These are phyloP conservation scores for Sarcophaga rosellei DNA, from an alignment of 2,888 invertebrate genomes.

Conservation along the genomic window DNA sequence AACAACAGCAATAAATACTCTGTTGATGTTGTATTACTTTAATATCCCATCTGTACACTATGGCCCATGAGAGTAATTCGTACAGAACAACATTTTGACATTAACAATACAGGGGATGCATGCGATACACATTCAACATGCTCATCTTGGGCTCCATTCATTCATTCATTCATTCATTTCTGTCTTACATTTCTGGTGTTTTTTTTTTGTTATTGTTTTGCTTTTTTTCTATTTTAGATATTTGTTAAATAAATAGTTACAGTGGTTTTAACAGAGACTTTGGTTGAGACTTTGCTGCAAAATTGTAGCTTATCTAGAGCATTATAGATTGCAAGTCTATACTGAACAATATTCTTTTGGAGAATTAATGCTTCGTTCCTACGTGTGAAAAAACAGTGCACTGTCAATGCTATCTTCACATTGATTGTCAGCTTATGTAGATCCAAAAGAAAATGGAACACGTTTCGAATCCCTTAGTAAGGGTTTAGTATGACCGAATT, in stretches of 20 bases:
- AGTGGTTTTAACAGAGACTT: neutral
- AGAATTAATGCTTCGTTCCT: too few species aligned
- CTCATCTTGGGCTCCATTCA: constrained; percentile 14
- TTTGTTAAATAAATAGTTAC: neutral
- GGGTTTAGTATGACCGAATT: too few species aligned
- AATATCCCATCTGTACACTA: constrained; percentile 48
- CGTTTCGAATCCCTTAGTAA: too few species aligned
- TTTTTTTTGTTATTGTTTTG: neutral
- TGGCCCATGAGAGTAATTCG: constrained; percentile 53
- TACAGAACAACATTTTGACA: constrained; percentile 32
- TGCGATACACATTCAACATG: neutral
- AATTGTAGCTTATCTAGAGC: too few species aligned
- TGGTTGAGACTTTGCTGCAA: too few species aligned
- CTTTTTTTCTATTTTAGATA: neutral
- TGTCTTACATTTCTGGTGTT: neutral
- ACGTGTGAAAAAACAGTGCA: too few species aligned
- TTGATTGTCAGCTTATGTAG: too few species aligned
- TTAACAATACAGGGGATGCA: constrained; percentile 40
- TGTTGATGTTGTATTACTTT: constrained; percentile 49
- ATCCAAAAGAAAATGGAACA: too few species aligned
- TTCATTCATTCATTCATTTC: neutral
- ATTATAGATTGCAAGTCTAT: too few species aligned
- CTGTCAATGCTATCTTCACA: too few species aligned
- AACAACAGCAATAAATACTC: constrained; percentile 30
- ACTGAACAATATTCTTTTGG: too few species aligned